Evolutionary conservation across 2,113 vertebrate genomes (phyloP).

Genomic region (Cyanistes caeruleus): DNA sequence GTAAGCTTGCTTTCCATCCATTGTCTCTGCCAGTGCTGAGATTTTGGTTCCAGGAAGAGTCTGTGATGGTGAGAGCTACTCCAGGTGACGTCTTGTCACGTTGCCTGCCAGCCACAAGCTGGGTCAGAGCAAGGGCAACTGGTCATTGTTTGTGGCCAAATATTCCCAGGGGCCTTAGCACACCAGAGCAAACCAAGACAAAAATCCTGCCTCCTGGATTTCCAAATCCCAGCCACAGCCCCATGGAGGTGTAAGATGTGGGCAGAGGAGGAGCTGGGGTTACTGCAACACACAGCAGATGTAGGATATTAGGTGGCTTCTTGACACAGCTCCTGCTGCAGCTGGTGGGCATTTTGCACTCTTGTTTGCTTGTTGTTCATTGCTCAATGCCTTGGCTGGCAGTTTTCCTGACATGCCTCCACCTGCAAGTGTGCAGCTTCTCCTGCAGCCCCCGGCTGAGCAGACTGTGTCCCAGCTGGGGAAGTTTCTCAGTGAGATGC

Average conservation of each 20-base stretch:
- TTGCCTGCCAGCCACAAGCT: rapidly evolving
- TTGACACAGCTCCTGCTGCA: background rate
- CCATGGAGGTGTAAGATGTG: background rate
- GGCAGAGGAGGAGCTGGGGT: background rate
- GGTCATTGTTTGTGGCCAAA: background rate
- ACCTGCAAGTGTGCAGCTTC: background rate
- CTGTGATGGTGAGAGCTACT: background rate
- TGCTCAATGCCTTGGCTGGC: background rate
- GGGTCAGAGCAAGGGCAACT: background rate
- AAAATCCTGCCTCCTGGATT: background rate
- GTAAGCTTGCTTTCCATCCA: background rate
- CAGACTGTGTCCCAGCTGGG: background rate
- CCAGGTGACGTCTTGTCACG: rapidly evolving
- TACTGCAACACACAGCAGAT: background rate
- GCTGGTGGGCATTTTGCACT: background rate
- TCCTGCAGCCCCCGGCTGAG: background rate
- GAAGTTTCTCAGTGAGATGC: background rate
- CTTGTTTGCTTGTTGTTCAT: background rate
- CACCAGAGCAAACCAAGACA: background rate
- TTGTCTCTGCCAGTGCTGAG: background rate
- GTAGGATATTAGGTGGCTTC: background rate
- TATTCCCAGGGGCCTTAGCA: background rate
- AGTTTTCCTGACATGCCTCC: background rate
- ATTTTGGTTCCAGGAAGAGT: background rate
- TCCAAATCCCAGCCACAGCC: background rate